Evolutionary conservation across 2,888 invertebrate species (phyloP).

Genomic region (Tachina fera): DNA sequence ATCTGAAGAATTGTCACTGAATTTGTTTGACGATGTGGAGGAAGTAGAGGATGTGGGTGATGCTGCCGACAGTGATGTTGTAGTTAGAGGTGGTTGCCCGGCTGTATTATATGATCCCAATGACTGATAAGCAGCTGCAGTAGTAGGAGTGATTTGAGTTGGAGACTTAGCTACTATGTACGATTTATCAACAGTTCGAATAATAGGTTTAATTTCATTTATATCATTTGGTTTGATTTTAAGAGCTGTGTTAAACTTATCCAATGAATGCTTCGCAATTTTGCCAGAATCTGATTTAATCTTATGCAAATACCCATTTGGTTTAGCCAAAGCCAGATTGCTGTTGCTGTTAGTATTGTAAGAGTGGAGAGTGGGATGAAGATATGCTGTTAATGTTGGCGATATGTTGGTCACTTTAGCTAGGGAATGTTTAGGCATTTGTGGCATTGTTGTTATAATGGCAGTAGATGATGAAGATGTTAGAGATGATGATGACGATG

Average conservation of each 20-base stretch:
- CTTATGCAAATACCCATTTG: constrained; percentile 75
- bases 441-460: constrained; percentile 67
- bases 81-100: constrained; percentile 56
- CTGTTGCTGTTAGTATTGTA: constrained; percentile 28
- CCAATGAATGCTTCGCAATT: constrained; percentile 76
- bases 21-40: constrained; percentile 80
- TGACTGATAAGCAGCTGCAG: constrained; percentile 58
- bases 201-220: constrained; percentile 73
- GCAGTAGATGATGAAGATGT: constrained; percentile 53
- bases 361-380: constrained; percentile 52
- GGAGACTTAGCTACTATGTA: constrained; percentile 71
- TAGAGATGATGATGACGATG: constrained; percentile 13
- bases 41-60: constrained; percentile 78
- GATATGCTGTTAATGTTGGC: constrained; percentile 54
- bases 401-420: constrained; percentile 73
- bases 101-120: constrained; percentile 56
- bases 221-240: constrained; percentile 73
- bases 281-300: constrained; percentile 76
- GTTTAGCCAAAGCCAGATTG: constrained; percentile 57
- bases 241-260: constrained; percentile 74
- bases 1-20: constrained; percentile 88
- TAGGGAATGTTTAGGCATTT: constrained; percentile 76
- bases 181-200: constrained; percentile 74
- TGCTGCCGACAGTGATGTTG: constrained; percentile 70
- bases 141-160: constrained; percentile 21